Conservation (phyloP, 1,140 invertebrate species). For the Zaprionus tsacasi region DNA sequence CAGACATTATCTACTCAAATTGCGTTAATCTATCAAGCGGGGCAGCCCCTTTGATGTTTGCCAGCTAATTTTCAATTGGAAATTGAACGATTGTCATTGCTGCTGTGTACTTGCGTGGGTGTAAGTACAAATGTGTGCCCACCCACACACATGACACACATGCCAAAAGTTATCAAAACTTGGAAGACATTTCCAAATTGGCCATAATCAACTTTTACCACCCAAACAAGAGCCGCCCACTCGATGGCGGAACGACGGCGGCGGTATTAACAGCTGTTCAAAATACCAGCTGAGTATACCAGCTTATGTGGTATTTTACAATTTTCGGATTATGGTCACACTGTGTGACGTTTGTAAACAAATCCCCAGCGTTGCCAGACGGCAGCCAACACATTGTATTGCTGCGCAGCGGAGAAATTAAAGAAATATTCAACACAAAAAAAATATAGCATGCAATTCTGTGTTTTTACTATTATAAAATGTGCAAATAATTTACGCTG, state of each 20-base stretch:
- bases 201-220: slow-evolving; percentile 6
- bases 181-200: slow-evolving; percentile 22
- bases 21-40: slow-evolving; percentile 62
- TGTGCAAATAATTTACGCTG: slow-evolving; percentile 22
- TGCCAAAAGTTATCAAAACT: slow-evolving; percentile 14
- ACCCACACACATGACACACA: too few species aligned
- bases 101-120: background rate
- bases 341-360: slow-evolving; percentile 41
- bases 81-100: slow-evolving; percentile 55
- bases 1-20: slow-evolving; percentile 50
- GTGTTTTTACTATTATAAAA: background rate
- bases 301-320: slow-evolving; percentile 22
- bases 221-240: background rate
- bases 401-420: background rate
- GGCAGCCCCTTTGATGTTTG: slow-evolving; percentile 64
- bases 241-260: background rate
- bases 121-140: background rate
- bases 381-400: background rate
- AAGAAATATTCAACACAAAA: background rate
- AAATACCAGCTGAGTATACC: slow-evolving; percentile 20
- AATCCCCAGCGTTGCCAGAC: slow-evolving; percentile 33
- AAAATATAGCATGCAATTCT: slow-evolving; percentile 1
- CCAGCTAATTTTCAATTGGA: slow-evolving; percentile 54
- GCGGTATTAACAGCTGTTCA: slow-evolving; percentile 19
- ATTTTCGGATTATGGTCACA: background rate